A percentile compares a stretch with the other conserved stretches of the same genome.
Evolutionary conservation across 2,797 vertebrate species (phyloP).

Genomic region (Poeciliopsis turneri): DNA sequence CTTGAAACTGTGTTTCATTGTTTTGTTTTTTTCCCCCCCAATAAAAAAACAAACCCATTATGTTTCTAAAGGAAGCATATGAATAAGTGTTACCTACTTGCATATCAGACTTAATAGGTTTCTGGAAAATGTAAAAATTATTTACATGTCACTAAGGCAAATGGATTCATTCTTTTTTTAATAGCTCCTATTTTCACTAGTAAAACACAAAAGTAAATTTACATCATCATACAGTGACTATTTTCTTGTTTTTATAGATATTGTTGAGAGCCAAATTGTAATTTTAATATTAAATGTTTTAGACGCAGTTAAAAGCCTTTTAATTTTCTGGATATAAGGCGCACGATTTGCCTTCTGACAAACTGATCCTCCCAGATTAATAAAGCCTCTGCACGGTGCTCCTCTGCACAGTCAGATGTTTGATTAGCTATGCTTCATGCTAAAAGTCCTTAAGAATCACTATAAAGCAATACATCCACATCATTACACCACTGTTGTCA

Average conservation of each 20-base stretch:
- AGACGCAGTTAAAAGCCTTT: neutral
- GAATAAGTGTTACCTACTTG: neutral
- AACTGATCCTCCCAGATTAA: neutral
- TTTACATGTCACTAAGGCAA: conserved; percentile 2
- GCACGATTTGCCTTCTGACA: neutral
- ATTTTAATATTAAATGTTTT: conserved; percentile 4
- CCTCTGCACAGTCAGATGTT: conserved; percentile 22
- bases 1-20: too few relatives aligned
- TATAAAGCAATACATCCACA: conserved; percentile 29
- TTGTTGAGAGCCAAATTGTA: neutral
- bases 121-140: neutral
- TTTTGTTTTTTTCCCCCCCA: neutral
- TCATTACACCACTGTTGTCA: conserved; percentile 30
- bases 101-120: neutral
- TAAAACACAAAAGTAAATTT: conserved; percentile 6
- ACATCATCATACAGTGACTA: neutral
- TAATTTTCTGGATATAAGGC: neutral
- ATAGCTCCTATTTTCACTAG: neutral
- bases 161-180: conserved; percentile 6
- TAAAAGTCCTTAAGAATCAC: conserved; percentile 26
- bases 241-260: neutral
- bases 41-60: neutral
- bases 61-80: neutral
- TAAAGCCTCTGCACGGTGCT: neutral
- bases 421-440: conserved; percentile 22